Conservation (phyloP, 2,888 invertebrate species). For the Chrysodeixis includens region DNA sequence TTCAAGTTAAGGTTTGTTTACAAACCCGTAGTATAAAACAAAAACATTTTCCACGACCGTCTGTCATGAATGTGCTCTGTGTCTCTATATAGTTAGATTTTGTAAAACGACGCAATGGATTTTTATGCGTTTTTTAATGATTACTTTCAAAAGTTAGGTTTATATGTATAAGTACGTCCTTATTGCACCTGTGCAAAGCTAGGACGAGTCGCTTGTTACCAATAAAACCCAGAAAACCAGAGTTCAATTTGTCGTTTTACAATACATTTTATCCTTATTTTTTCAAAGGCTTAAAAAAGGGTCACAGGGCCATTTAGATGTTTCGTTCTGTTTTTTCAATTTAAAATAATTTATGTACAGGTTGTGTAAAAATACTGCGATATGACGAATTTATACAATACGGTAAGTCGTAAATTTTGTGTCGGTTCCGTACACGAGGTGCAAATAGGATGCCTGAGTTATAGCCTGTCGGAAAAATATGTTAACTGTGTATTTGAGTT, state of each 20-base stretch:
- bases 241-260: conserved; percentile 18
- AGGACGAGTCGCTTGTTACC: conserved; percentile 31
- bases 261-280: conserved; percentile 39
- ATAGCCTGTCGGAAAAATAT: conserved; percentile 1
- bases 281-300: conserved; percentile 43
- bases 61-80: too few species aligned
- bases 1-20: too few species aligned
- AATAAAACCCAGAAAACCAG: neutral
- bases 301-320: conserved; percentile 26
- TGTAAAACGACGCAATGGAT: too few species aligned
- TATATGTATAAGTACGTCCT: too few species aligned
- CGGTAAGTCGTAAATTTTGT: conserved; percentile 5
- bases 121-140: too few species aligned
- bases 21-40: too few species aligned
- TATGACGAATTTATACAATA: conserved; percentile 36
- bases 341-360: conserved; percentile 38
- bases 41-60: too few species aligned
- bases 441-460: conserved; percentile 4
- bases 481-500: neutral
- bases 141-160: too few species aligned
- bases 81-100: too few species aligned
- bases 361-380: conserved; percentile 23
- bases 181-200: too few species aligned
- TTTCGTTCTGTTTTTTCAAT: conserved; percentile 35
- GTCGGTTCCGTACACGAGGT: neutral